phyloP scores from a whole-genome alignment of 2,113 vertebrate genomes.

The Entelurus aequoreus region DNA sequence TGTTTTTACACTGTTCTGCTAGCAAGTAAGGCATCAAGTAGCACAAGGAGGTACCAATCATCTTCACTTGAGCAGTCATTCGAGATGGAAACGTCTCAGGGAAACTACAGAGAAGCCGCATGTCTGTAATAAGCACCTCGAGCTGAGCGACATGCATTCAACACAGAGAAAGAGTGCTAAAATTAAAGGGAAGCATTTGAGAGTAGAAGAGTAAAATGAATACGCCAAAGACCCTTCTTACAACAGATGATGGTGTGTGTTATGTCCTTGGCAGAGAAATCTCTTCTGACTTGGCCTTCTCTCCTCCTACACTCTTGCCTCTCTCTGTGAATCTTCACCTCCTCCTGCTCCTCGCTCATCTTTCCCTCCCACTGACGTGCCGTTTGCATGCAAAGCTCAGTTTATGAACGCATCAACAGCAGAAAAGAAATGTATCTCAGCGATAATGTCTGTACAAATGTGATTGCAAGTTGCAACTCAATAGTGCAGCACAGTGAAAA shows the following conservation, averaged over 20 bases:
- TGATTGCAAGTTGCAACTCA: too few species aligned
- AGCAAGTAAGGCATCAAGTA: too few species aligned
- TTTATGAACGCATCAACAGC: neutral
- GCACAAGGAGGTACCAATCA: too few species aligned
- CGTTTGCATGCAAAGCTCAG: constrained; percentile 38
- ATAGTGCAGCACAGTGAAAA: neutral
- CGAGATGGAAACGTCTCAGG: too few species aligned
- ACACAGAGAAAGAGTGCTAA: neutral
- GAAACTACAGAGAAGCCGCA: too few species aligned
- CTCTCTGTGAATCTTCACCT: too few species aligned
- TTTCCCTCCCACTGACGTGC: constrained; percentile 1
- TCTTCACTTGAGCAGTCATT: too few species aligned
- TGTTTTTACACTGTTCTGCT: neutral
- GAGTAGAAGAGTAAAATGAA: neutral
- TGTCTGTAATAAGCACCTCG: too few species aligned
- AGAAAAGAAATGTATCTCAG: neutral
- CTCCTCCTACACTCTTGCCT: constrained; percentile 3
- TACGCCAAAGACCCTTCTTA: neutral
- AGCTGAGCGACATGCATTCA: neutral
- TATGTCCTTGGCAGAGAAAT: constrained; percentile 7
- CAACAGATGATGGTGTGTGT: neutral
- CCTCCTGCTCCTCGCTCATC: neutral
- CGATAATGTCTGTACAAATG: too few species aligned
- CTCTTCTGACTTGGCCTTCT: constrained; percentile 9
- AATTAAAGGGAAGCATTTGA: neutral